Evolutionary conservation across 2,797 vertebrate species (phyloP).

Genomic region (Malurus splendens): DNA sequence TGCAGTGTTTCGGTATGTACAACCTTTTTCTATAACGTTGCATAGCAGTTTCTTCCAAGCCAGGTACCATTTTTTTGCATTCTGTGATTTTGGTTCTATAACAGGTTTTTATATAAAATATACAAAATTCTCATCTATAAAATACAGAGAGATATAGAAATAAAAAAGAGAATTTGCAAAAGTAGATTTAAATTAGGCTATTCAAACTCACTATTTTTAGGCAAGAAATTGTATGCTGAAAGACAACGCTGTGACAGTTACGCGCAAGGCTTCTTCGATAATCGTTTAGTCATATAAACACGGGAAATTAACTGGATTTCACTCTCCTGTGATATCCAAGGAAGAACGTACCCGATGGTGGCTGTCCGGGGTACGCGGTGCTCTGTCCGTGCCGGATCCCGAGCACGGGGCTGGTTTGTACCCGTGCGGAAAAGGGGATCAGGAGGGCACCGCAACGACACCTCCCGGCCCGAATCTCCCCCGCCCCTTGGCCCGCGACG

Average conservation of each 20-base stretch:
- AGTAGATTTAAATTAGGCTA: neutral
- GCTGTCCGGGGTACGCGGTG: neutral
- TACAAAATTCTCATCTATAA: neutral
- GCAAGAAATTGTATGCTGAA: neutral
- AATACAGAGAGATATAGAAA: neutral
- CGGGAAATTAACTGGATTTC: neutral
- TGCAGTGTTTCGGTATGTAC: neutral
- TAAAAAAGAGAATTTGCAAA: neutral
- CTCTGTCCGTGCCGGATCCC: neutral
- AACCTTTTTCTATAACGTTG: neutral
- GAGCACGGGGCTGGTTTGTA: neutral
- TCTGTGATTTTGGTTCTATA: neutral
- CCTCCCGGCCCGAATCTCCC: neutral
- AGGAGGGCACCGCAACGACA: too few relatives aligned
- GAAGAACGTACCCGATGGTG: fast-evolving
- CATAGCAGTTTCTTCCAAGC: neutral
- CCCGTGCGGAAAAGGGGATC: too few relatives aligned
- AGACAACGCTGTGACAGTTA: too few relatives aligned
- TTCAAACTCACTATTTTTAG: neutral
- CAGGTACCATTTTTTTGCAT: neutral
- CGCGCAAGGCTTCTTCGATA: neutral
- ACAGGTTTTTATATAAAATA: neutral
- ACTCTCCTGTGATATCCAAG: neutral
- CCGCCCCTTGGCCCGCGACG: fast-evolving
- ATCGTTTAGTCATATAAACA: neutral